phyloP scores from a whole-genome alignment of 2,888 invertebrate species.

The Dastarcus helophoroides region DNA sequence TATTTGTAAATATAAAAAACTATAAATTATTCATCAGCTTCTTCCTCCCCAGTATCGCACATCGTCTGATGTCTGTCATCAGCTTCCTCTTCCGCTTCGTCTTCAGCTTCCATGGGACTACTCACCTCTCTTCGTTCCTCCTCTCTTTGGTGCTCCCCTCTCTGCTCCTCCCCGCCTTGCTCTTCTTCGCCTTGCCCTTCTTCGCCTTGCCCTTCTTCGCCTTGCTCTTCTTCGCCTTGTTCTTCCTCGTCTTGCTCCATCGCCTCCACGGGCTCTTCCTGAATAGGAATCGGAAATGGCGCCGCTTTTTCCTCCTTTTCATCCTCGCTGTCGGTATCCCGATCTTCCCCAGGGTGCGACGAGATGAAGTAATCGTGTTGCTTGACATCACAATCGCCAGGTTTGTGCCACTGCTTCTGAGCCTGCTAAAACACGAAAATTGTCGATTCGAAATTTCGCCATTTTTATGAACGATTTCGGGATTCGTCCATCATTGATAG shows the following conservation, averaged over 20 bases:
- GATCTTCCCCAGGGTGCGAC: constrained; percentile 55
- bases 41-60: constrained; percentile 24
- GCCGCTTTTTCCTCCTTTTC: constrained; percentile 37
- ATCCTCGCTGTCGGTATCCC: constrained; percentile 52
- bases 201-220: too few relatives aligned
- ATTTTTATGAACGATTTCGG: too few relatives aligned
- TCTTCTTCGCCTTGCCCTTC: too few relatives aligned
- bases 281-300: constrained; percentile 32
- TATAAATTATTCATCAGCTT: constrained; percentile 23
- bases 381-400: constrained; percentile 44
- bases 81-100: constrained; percentile 7
- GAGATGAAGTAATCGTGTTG: constrained; percentile 48
- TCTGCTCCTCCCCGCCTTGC: too few relatives aligned
- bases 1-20: too few relatives aligned
- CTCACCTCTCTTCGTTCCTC: neutral
- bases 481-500: too few relatives aligned
- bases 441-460: too few relatives aligned
- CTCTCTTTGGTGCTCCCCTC: too few relatives aligned
- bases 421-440: constrained; percentile 35
- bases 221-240: too few relatives aligned
- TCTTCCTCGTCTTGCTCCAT: constrained; percentile 6
- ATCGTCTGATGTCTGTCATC: constrained; percentile 9
- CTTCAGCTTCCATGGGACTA: neutral
- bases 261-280: constrained; percentile 30
- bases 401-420: constrained; percentile 47